Conservation (phyloP, 30 jellyfish, hydroid and myxozoan genomes). For the Aurelia aurita complex sp. Pacific region DNA sequence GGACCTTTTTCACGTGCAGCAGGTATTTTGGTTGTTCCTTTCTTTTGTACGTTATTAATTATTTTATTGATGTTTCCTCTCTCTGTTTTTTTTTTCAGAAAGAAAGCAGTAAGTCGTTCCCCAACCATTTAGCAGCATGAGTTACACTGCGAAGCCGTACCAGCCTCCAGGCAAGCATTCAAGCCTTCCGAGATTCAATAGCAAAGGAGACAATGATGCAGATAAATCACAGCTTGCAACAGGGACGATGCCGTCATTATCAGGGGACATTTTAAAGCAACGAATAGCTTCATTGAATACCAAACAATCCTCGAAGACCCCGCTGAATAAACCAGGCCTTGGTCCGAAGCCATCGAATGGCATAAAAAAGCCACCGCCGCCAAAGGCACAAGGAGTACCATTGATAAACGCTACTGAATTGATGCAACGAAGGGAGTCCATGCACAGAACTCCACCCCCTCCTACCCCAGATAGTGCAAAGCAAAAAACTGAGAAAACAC, state of each 20-base stretch:
- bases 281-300: conserved; percentile 26
- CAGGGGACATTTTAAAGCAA: conserved; percentile 55
- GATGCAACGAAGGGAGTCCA: conserved; percentile 18
- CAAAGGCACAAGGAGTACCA: background rate
- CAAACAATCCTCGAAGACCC: background rate
- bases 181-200: conserved; percentile 19
- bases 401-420: conserved; percentile 20
- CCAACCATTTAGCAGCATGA: too few species aligned
- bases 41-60: too few species aligned
- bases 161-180: conserved; percentile 23
- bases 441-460: conserved; percentile 68
- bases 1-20: too few species aligned
- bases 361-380: background rate
- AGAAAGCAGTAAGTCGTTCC: too few species aligned
- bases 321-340: background rate
- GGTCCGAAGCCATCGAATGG: background rate
- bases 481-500: conserved; percentile 25
- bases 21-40: too few species aligned
- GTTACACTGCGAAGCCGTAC: conserved; percentile 38
- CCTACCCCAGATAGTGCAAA: conserved; percentile 42
- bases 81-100: too few species aligned
- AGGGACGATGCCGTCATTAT: conserved; percentile 31
- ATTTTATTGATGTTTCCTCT: too few species aligned
- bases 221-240: conserved; percentile 16
- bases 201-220: background rate